Evolutionary conservation across 2,113 vertebrate genomes (phyloP), one percentile per base, ranked within the genome.

Genomic region (Telmatochromis sp.): DNA sequence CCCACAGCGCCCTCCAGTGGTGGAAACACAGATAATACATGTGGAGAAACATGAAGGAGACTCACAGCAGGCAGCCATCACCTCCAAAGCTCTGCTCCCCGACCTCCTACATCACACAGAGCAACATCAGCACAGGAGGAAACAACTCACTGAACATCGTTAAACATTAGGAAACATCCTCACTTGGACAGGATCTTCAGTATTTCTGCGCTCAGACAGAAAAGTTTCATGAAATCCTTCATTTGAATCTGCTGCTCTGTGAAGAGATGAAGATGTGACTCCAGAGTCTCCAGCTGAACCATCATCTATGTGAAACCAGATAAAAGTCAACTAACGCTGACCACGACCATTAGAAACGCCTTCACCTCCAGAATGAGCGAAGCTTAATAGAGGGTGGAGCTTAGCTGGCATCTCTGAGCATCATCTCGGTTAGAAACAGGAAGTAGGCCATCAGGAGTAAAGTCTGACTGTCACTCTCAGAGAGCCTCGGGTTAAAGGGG

Each of bases 321-420:
- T 47, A 47, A 47, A 47, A 0, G 45, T 47, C 45, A 47, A 50
- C 47, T 50, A 50, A 17, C 0, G 47, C 47, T 50, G 47, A 19
- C 2, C 15, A 17, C 15, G 47, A 50, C 15, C 47, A 50, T 50
- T 50, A 50, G 2, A 50, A 50, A 50, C 0, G 0, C 7, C 47
- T 17, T 19, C 47, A 50, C 15, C 15, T 50, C 47, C 47, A 50
- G 47, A 50, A 50, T 50, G 15, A 50, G 15, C 7, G 15, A 50
- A 50, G 15, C 47, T 50, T 19, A 50, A 0, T 50, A 0, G 47
- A 50, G 47, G 15, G 47, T 19, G 47, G 1, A 50, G 47, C 15
- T 17, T 17, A 17, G 47, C 47, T 50, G 15, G 47, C 7, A 50
- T 0, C 47, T 50, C 47, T 50, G 47, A 50, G 47, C 15, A 50